Base-by-base conservation (phyloP, 2,113 vertebrate genomes). In the Calonectris borealis region DNA sequence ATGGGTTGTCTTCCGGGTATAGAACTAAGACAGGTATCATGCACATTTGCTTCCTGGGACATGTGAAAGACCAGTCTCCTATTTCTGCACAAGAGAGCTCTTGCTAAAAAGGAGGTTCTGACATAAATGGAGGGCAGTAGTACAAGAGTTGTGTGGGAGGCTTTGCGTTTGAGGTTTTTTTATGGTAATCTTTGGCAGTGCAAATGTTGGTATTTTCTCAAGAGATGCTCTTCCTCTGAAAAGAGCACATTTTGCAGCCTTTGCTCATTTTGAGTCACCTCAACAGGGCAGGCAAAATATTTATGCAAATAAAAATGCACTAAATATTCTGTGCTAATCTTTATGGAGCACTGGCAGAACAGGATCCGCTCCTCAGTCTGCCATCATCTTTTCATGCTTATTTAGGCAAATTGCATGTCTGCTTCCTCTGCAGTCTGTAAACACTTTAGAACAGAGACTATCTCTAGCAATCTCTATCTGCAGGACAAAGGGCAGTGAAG, bases 11-110 rank as follows among this genome's bases (percentile, higher is more conserved):
- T 86, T 66, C 42, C 34, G 17, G 6, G 36, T 83, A 15, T 13
- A 44, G 40, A 80, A 31, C 32, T 69, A 80, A 60, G 16, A 9
- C 0, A 24, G 10, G 7, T 19, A 6, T 22, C 0, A 0, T 31
- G 24, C 18, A 36, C 3, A 0, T 26, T 72, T 88, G 8, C 55
- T 73, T 83, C 16, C 44, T 57, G 46, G 49, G 62, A 86, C 9
- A 2, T 10, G 8, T 15, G 48, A 76, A 75, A 76, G 49, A 44
- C 4, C 5, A 24, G 7, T 22, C 29, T 91, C 32, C 24, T 52
- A 8, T 16, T 92, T 80, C 49, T 65, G 44, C 44, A 10, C 8
- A 65, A 62, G 48, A 64, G 16, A 90, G 4, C 15, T 65, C 66
- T 36, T 65, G 15, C 46, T 46, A 18, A 13, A 64, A 51, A 69